Percentiles rank a stretch among this genome's conserved stretches.
Conservation (phyloP, 2,113 vertebrate species). For the Neofelis nebulosa region DNA sequence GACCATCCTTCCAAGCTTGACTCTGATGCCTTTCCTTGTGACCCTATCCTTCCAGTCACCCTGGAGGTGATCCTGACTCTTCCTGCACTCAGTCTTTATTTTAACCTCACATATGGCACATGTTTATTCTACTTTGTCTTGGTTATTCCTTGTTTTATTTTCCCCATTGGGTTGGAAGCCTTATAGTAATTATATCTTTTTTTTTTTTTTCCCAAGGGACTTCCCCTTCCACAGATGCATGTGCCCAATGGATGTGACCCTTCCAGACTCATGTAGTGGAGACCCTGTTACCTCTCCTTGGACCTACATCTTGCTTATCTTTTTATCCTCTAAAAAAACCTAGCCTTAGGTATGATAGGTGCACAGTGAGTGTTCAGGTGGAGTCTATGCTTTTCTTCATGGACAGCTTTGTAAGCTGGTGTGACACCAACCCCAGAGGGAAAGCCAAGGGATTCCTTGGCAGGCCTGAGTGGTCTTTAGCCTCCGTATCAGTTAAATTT, state of each 20-base stretch:
- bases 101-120: neutral
- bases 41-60: too few species aligned
- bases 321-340: neutral
- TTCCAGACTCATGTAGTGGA: neutral
- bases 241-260: neutral
- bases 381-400: neutral
- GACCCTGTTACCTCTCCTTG: neutral
- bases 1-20: neutral
- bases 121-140: neutral
- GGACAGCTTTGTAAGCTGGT: neutral
- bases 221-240: neutral
- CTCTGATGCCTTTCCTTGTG: neutral
- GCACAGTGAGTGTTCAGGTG: neutral
- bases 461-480: neutral
- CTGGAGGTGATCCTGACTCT: neutral
- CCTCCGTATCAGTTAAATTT: neutral
- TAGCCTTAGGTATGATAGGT: neutral
- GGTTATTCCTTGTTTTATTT: neutral
- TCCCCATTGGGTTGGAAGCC: neutral
- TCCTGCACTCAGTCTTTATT: neutral
- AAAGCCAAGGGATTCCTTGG: neutral
- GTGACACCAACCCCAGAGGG: neutral
- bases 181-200: neutral
- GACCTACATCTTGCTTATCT: neutral
- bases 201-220: neutral